These are phyloP conservation scores for Rotaria socialis DNA, from an alignment of 2,888 invertebrate species.

Conservation along the genomic window DNA sequence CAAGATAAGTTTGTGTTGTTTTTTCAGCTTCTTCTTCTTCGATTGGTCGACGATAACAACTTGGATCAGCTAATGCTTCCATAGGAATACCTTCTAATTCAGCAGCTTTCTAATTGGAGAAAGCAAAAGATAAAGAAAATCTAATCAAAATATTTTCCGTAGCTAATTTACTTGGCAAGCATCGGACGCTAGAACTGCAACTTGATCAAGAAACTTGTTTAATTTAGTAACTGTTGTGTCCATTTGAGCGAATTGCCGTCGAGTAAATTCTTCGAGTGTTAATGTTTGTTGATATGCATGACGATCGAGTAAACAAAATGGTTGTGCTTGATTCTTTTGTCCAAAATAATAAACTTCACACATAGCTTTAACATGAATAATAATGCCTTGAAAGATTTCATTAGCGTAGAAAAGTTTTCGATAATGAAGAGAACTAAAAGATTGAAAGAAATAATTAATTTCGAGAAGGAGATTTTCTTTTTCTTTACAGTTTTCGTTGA, in stretches of 20 bases:
- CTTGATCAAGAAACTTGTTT: conserved; percentile 32
- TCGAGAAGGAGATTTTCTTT: too few relatives aligned
- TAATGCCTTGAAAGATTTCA: conserved; percentile 42
- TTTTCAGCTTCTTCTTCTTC: background rate
- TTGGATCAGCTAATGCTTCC: conserved; percentile 37
- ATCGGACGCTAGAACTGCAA: conserved; percentile 34
- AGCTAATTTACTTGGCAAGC: conserved; percentile 33
- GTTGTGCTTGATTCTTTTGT: conserved; percentile 12
- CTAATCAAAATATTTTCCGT: too few relatives aligned
- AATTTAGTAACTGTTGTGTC: conserved; percentile 33
- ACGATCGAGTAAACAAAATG: conserved; percentile 21
- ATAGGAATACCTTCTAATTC: conserved; percentile 45
- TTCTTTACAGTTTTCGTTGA: background rate
- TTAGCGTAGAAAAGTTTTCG: conserved; percentile 43
- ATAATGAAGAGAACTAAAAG: background rate
- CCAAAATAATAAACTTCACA: conserved; percentile 42
- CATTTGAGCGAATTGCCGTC: conserved; percentile 37
- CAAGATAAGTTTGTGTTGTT: background rate
- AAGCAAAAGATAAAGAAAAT: too few relatives aligned
- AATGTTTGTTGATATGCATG: conserved; percentile 9
- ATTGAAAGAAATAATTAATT: background rate
- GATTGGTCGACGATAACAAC: background rate
- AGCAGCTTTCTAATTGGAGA: background rate
- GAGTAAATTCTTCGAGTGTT: conserved; percentile 39
- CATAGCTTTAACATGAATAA: conserved; percentile 42